Conservation (phyloP, 2,113 vertebrate genomes). For the Silurus meridionalis region DNA sequence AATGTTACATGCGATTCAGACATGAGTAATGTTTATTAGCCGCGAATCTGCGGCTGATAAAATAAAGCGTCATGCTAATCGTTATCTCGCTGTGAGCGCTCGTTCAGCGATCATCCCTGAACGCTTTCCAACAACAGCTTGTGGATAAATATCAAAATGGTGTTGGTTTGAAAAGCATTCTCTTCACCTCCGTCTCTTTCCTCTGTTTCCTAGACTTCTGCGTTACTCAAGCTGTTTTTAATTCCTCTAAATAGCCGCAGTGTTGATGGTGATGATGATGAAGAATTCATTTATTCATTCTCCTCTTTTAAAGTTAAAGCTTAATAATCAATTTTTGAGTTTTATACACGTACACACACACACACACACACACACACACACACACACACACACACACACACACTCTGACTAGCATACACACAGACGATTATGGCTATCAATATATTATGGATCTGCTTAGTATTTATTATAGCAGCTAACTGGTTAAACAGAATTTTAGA, state of each 20-base stretch:
- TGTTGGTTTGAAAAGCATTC: neutral
- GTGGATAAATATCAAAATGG: neutral
- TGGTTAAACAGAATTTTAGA: neutral
- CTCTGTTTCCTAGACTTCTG: neutral
- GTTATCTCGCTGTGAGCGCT: neutral
- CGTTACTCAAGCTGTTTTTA: neutral
- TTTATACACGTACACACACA: conserved; percentile 66
- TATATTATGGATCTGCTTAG: no score
- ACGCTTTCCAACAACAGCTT: neutral
- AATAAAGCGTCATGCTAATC: neutral
- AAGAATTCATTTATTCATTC: conserved; percentile 63
- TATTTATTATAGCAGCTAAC: neutral
- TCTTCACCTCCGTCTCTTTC: neutral
- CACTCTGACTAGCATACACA: neutral
- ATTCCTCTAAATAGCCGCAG: conserved; percentile 37
- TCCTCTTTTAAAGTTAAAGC: conserved; percentile 26
- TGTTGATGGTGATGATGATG: conserved; percentile 53
- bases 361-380: neutral
- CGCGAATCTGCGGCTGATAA: neutral
- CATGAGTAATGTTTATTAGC: no score
- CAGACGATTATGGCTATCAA: no score
- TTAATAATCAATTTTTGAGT: conserved; percentile 59
- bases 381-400: conserved; percentile 49
- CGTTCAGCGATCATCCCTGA: neutral
- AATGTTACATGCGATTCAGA: neutral